Percentiles rank a stretch among this genome's conserved stretches.
Evolutionary conservation across 2,113 vertebrate genomes (phyloP).

Genomic region (Irena cyanogastra): DNA sequence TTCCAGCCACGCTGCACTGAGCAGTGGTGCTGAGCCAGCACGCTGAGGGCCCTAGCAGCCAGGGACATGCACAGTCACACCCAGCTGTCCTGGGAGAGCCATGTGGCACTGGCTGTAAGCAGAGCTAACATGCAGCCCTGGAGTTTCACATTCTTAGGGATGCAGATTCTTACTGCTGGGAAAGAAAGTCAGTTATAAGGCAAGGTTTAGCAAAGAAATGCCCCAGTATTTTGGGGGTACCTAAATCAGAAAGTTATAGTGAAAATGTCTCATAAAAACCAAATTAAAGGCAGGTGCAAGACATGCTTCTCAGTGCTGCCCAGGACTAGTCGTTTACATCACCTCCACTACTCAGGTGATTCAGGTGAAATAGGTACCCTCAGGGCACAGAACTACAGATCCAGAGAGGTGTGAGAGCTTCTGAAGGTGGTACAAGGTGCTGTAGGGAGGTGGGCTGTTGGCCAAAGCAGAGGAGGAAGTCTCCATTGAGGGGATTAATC

Average conservation of each 20-base stretch:
- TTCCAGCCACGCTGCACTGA: fast-evolving
- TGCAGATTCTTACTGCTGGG: neutral
- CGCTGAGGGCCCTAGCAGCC: fast-evolving
- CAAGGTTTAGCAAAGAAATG: neutral
- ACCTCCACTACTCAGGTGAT: neutral
- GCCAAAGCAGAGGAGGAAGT: neutral
- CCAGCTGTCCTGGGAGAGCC: neutral
- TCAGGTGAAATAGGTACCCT: neutral
- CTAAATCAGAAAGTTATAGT: neutral
- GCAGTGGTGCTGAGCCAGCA: neutral
- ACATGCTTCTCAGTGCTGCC: fast-evolving
- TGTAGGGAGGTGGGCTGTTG: fast-evolving
- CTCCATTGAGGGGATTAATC: neutral
- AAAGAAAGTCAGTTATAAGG: neutral
- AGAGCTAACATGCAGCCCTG: neutral
- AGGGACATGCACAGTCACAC: fast-evolving
- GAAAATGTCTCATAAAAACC: fast-evolving
- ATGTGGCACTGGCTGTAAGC: neutral
- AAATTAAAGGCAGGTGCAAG: neutral
- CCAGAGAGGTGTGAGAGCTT: neutral
- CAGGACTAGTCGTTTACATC: neutral
- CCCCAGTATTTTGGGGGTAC: neutral
- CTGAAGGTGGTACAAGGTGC: neutral
- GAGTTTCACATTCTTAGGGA: neutral
- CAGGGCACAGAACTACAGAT: neutral